These are phyloP conservation scores for Platalea minor DNA, from an alignment of 2,797 vertebrate species.

Conservation along the genomic window DNA sequence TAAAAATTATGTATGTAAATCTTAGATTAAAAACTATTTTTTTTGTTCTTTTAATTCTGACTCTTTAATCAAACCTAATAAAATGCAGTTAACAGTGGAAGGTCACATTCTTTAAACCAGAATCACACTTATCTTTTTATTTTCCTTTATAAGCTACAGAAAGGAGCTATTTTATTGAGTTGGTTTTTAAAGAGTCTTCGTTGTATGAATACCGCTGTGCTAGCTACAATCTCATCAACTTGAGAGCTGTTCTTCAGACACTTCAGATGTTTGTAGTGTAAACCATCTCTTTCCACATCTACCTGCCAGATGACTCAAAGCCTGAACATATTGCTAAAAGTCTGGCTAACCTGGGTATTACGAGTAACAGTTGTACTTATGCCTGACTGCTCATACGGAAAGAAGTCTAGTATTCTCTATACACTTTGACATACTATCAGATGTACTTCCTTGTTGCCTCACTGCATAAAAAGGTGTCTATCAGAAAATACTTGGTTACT, in stretches of 20 bases:
- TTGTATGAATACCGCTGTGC: not conserved
- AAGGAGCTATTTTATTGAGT: not conserved
- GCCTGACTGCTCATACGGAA: not conserved
- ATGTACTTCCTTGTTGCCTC: not conserved
- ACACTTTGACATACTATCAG: not conserved
- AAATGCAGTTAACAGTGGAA: not conserved
- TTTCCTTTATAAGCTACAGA: not conserved
- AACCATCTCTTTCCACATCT: not conserved
- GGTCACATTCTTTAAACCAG: not conserved
- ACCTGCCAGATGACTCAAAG: not conserved
- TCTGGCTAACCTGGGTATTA: not conserved
- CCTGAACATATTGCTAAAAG: not conserved
- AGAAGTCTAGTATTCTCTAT: not conserved
- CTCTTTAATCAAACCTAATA: not conserved
- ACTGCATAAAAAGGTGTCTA: not conserved
- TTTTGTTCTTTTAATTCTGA: not conserved
- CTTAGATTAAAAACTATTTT: not conserved
- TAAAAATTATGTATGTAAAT: not conserved
- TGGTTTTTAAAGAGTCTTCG: not conserved
- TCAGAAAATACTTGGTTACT: not conserved
- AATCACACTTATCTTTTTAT: not conserved
- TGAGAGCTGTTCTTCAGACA: slow-evolving; percentile 37
- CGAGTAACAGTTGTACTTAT: not conserved
- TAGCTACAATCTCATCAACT: slow-evolving; percentile 32
- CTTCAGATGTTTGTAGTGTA: not conserved